These are phyloP conservation scores for Agonum fuliginosum DNA, from an alignment of 2,888 invertebrate species.

Conservation along the genomic window DNA sequence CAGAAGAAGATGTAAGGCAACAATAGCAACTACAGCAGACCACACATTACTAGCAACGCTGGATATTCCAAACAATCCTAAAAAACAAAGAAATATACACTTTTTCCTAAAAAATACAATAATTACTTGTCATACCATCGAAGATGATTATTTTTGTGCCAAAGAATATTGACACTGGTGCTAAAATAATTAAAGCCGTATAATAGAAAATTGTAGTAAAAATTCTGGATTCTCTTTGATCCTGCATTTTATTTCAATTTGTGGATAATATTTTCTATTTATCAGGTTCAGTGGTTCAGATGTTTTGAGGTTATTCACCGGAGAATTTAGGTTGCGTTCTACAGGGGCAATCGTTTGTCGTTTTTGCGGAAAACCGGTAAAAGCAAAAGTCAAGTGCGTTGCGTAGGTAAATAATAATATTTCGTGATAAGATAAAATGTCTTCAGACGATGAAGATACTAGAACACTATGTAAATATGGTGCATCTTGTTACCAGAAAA, in stretches of 20 bases:
- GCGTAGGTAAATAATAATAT: not conserved
- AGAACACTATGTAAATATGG: slow-evolving; percentile 85
- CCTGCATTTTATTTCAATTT: slow-evolving; percentile 36
- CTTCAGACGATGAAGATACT: slow-evolving; percentile 64
- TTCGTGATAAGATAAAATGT: not conserved
- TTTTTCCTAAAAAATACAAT: no score
- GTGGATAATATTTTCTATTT: not conserved
- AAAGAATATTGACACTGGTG: slow-evolving; percentile 86
- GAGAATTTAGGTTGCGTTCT: slow-evolving; percentile 21
- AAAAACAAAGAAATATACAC: no score
- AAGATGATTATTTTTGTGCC: slow-evolving; percentile 81
- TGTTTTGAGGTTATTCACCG: not conserved
- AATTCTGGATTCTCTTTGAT: slow-evolving; percentile 65
- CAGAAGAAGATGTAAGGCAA: slow-evolving; percentile 84
- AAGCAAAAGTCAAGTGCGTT: not conserved
- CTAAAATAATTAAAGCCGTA: slow-evolving; percentile 83
- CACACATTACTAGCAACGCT: slow-evolving; percentile 83
- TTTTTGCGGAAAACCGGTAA: no score
- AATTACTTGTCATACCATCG: slow-evolving; percentile 76
- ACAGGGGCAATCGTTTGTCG: no score
- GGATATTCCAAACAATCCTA: slow-evolving; percentile 74
- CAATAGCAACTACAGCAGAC: slow-evolving; percentile 84
- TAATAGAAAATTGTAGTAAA: slow-evolving; percentile 86
- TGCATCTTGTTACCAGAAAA: slow-evolving; percentile 87
- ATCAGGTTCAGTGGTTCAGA: no score